Base-by-base conservation (phyloP, 2,888 invertebrate species). In the Clistopyga incitator region DNA sequence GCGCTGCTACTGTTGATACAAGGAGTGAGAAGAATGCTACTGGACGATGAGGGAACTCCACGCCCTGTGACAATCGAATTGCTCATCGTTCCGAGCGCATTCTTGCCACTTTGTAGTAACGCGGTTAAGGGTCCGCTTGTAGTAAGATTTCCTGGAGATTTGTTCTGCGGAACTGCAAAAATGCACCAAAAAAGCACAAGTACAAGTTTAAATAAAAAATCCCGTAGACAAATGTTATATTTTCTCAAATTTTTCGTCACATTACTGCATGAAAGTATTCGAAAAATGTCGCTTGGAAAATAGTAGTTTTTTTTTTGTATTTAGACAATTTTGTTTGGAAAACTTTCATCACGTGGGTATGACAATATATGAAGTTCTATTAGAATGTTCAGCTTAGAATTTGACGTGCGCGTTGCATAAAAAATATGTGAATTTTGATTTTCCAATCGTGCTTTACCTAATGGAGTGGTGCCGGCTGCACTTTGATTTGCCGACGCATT, bases 41-140 rank as follows among this genome's bases (percentile, higher is more conserved):
- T 70, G 75, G 75, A 70, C 38, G 91, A 90, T 25, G 90, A 76
- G 23, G 88, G 78, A 23, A 78, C 50, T 56, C 77, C 13, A 88
- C 90, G 89, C 15, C 85, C 78, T n/a, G 87, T 23, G 6, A 38
- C 18, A 38, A 56, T 80, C 13, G 89, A 76, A 70, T 86, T 85
- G 78, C 82, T 86, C 23, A 84, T 67, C 18, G 88, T 52, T 64
- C 88, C 85, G 20, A 87, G 74, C 23, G 88, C 52, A 84, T 47
- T 88, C 82, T 90, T 90, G 25, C 91, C 88, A 77, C 86, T 87
- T 75, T 92, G 91, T 10, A 93, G 80, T 64, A 92, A 77, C 29
- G 89, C 89, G 11, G 90, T 80, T 50, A 89, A 68, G 13, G 88
- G 84, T 65, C 87, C 87, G 54, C 86, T 84, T 20, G 85, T 82